A percentile compares a stretch with the other conserved stretches of the same genome.
phyloP scores from a whole-genome alignment of 2,113 vertebrate species.

The Lontra canadensis region DNA sequence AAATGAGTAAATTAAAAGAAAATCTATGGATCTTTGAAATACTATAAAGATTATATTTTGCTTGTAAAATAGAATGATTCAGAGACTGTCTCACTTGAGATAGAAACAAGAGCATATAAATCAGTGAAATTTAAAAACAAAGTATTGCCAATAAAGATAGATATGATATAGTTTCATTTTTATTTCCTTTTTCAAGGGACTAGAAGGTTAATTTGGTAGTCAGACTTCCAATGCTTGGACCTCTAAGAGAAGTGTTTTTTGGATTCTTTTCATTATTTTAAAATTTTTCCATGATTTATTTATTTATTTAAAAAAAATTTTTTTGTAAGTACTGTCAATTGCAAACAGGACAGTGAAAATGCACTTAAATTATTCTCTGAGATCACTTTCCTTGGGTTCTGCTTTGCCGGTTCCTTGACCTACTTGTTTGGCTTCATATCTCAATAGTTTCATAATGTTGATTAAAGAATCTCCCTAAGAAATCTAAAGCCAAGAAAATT shows the following conservation, averaged over 20 bases:
- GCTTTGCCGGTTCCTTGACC: neutral
- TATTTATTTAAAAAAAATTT: neutral
- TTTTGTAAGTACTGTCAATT: neutral
- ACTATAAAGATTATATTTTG: neutral
- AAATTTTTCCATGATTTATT: neutral
- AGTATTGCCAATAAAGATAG: neutral
- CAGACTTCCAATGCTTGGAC: neutral
- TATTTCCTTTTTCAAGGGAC: neutral
- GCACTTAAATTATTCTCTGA: constrained; percentile 4
- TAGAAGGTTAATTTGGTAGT: neutral
- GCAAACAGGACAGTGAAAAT: neutral
- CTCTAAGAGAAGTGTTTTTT: neutral
- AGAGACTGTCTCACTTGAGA: neutral
- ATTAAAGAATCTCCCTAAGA: neutral
- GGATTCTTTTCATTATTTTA: constrained; percentile 35
- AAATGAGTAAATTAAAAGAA: neutral
- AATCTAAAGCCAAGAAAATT: neutral
- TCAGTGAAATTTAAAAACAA: neutral
- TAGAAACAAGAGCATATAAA: neutral
- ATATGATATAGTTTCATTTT: neutral
- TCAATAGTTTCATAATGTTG: neutral
- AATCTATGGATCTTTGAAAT: neutral
- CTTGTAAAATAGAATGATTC: neutral
- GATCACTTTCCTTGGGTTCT: neutral
- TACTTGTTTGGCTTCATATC: neutral